phyloP scores from a whole-genome alignment of 2,888 invertebrate genomes.

The Brachyopa scutellaris region DNA sequence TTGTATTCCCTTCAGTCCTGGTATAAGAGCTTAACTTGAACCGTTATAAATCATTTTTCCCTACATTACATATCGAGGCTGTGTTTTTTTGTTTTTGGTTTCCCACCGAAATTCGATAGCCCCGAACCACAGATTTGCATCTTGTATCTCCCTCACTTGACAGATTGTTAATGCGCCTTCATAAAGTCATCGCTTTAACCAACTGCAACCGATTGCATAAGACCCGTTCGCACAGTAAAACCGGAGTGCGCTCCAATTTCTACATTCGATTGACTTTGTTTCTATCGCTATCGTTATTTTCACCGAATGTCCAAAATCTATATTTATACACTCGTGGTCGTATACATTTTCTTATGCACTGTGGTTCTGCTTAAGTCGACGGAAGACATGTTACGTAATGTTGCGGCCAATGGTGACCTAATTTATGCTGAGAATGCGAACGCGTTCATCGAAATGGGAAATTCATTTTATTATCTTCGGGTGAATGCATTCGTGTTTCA shows the following conservation, averaged over 20 bases:
- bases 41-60: background rate
- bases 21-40: background rate
- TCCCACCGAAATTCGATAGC: constrained; percentile 60
- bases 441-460: constrained; percentile 44
- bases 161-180: constrained; percentile 43
- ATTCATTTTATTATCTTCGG: constrained; percentile 32
- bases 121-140: constrained; percentile 31
- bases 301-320: constrained; percentile 43
- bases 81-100: too few species aligned
- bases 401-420: constrained; percentile 28
- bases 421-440: constrained; percentile 23
- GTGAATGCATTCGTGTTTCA: constrained; percentile 43
- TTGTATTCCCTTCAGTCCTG: constrained; percentile 15
- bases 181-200: constrained; percentile 19
- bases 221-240: constrained; percentile 29
- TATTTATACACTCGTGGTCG: too few species aligned
- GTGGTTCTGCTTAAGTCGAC: constrained; percentile 28
- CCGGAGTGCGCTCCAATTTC: constrained; percentile 48
- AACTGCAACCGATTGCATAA: constrained; percentile 45
- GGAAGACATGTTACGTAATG: constrained; percentile 27
- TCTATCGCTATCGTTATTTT: constrained; percentile 31
- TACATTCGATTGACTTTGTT: constrained; percentile 39
- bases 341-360: constrained; percentile 46
- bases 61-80: constrained; percentile 5
- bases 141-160: constrained; percentile 34